Evolutionary conservation across 2,888 invertebrate genomes (phyloP), one percentile per base, ranked within the genome.

Genomic region (Artemia sinica): DNA sequence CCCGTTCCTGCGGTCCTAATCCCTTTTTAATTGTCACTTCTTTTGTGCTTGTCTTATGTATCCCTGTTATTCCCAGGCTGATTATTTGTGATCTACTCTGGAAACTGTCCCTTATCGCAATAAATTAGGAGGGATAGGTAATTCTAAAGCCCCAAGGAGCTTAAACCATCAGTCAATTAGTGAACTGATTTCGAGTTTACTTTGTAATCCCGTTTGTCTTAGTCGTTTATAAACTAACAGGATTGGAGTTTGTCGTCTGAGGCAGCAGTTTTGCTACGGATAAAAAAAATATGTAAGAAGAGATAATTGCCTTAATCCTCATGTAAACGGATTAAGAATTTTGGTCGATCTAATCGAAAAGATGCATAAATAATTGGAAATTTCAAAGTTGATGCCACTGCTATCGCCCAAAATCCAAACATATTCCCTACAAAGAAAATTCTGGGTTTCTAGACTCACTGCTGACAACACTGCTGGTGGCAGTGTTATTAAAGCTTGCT

Each of bases 161-260:
- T 58, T 28, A 58, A 58, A 58, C 63, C 63, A 58, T 58, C 63
- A 58, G 63, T 58, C 63, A 58, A 58, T 58, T 58, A 58, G 63
- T 58, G 63, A n/a, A n/a, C 63, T 58, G 63, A 58, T 58, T 58
- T 58, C 14, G 9, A n/a, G 63, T 28, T 58, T 28, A 58, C 63
- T 58, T 58, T 41, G 41, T 41, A 58, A 58, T 58, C 63, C 63
- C 9, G 63, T 58, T 58, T 58, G 63, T 58, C 11, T 58, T n/a
- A 58, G 63, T 28, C 63, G 63, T 58, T 58, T 58, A 58, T 28
- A 58, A 58, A 58, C 63, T 58, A 58, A 58, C 11, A 58, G 9
- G 63, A 58, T 58, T 8, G 63, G 63, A 4, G 41, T 41, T 41
- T 41, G 41, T 41, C 41, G 41, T 41, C 41, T 41, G 41, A 41